Base-by-base conservation (phyloP, 2,113 vertebrate genomes). In the Podiceps cristatus region DNA sequence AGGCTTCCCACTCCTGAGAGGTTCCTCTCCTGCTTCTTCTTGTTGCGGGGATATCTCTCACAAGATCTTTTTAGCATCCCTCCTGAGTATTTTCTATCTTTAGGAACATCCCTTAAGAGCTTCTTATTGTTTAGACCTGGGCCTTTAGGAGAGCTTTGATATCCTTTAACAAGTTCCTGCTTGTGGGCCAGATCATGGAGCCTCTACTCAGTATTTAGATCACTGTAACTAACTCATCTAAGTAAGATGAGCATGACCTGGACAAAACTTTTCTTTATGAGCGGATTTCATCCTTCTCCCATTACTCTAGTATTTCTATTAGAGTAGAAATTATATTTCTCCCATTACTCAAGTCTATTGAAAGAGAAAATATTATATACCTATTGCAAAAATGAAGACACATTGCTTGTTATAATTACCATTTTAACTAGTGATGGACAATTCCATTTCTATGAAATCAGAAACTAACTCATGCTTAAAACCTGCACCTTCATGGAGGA, bases 1-100 rank as follows among this genome's bases (percentile, higher is more conserved):
- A 97, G 95, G 88, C 90, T 90, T 95, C 81, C 90, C 40, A 88
- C 79, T 93, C 94, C 83, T 94, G 91, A 96, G 88, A 96, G 72
- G 83, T 94, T 95, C 94, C 91, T 95, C 94, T 95, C 72, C 91
- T 86, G 88, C 27, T 97, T 86, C 86, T 75, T 87, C 78, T 64
- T 94, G 75, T 94, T 86, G 78, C 9, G 5, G 60, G 49, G 31
- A 76, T 89, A 37, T 76, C 66, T 97, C 96, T 97, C 88, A 81
- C 80, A 95, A 91, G 93, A 95, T 90, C 80, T 94, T 92, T 97
- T 96, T 71, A 95, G 58, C 75, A 95, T 84, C 47, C 19, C 94
- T 97, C 86, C 58, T 86, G 95, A 95, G 93, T 56, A 91, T 90
- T 91, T 91, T 92, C 86, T 95, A 27, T 91, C 71, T 95, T 91